These are phyloP conservation scores for Cerastis leucographa DNA, from an alignment of 2,888 invertebrate genomes.

Conservation along the genomic window DNA sequence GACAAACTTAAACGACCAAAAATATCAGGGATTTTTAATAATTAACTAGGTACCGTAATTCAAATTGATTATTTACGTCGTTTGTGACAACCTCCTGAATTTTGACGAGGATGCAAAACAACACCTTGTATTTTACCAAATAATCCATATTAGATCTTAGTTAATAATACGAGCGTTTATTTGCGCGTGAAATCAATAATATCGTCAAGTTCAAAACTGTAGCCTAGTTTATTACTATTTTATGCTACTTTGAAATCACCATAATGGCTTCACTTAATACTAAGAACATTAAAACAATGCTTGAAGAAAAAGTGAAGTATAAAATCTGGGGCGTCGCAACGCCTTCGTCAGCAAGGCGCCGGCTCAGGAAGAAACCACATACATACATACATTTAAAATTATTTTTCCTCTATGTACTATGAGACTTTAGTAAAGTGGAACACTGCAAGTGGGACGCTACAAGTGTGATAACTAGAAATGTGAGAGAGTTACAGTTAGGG, in stretches of 20 bases:
- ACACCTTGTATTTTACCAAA: too few relatives aligned
- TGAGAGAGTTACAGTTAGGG: constrained; percentile 46
- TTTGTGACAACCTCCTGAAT: too few relatives aligned
- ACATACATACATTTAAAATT: constrained; percentile 42
- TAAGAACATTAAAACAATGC: constrained; percentile 42
- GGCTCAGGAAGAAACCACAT: constrained; percentile 31
- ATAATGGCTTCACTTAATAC: constrained; percentile 24
- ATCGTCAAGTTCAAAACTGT: not conserved
- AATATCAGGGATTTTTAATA: too few relatives aligned
- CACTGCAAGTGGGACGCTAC: constrained; percentile 46
- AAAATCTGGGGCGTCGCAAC: constrained; percentile 54
- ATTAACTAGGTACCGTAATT: too few relatives aligned
- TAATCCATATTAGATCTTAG: not conserved
- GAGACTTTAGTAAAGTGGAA: constrained; percentile 35
- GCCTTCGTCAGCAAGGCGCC: constrained; percentile 39
- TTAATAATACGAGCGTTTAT: too few relatives aligned
- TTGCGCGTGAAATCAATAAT: not conserved
- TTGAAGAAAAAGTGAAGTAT: constrained; percentile 28
- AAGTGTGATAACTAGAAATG: constrained; percentile 28
- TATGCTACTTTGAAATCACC: not conserved
- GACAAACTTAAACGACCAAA: too few relatives aligned
- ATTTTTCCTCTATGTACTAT: constrained; percentile 17
- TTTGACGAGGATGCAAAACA: too few relatives aligned
- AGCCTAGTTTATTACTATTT: not conserved
- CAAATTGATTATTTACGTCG: too few relatives aligned